Conservation (phyloP, 2,113 vertebrate genomes). For the Channa maculata region DNA sequence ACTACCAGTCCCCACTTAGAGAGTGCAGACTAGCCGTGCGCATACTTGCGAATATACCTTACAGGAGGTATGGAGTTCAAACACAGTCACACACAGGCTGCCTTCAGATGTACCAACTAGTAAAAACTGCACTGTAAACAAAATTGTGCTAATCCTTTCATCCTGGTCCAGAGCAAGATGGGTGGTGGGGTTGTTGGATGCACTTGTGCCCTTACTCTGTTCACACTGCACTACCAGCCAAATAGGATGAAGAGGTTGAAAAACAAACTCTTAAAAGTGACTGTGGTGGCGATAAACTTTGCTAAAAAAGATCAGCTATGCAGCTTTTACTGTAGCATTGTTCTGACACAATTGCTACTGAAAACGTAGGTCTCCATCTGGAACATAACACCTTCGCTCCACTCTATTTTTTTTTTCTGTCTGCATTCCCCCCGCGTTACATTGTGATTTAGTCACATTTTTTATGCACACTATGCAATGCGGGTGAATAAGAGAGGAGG, state of each 20-base stretch:
- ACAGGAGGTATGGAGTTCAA: conserved; percentile 20
- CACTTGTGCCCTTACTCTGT: conserved; percentile 10
- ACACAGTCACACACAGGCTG: background rate
- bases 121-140: conserved; percentile 41
- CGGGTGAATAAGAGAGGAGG: background rate
- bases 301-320: conserved; percentile 3
- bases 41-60: background rate
- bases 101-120: background rate
- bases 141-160: conserved; percentile 58
- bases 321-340: conserved; percentile 4
- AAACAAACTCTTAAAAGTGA: conserved; percentile 58
- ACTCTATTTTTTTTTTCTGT: background rate
- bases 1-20: background rate
- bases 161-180: conserved; percentile 38
- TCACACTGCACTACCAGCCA: conserved; percentile 11
- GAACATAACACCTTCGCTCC: conserved; percentile 3
- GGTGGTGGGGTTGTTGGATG: conserved; percentile 16
- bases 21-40: background rate
- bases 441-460: conserved; percentile 8
- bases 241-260: conserved; percentile 27
- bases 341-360: conserved; percentile 19
- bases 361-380: conserved; percentile 31
- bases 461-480: background rate
- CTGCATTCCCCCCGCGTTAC: conserved; percentile 16
- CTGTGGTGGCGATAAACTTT: conserved; percentile 35